phyloP scores from a whole-genome alignment of 2,797 vertebrate species.

The Ctenopoma kingsleyae region DNA sequence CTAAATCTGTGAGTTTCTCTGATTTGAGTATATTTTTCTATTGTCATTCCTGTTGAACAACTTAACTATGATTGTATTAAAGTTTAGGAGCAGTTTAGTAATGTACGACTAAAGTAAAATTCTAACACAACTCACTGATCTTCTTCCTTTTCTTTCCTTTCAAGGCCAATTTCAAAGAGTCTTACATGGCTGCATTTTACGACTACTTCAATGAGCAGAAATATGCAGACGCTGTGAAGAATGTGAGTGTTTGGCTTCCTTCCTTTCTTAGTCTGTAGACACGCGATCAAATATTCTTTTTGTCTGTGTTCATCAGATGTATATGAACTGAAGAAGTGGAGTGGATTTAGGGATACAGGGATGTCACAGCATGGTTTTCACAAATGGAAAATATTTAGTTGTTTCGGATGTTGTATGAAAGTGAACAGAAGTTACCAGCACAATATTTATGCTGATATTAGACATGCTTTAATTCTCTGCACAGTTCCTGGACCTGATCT shows the following conservation, averaged over 20 bases:
- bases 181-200: constrained; percentile 98
- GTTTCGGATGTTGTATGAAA: not conserved
- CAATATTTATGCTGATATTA: constrained; percentile 13
- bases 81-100: not conserved
- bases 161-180: constrained; percentile 98
- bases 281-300: not conserved
- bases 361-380: no score
- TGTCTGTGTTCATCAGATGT: not conserved
- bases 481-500: constrained; percentile 98
- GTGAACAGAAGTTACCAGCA: not conserved
- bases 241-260: constrained; percentile 85
- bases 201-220: constrained; percentile 99
- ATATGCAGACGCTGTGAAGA: constrained; percentile 98
- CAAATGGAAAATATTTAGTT: not conserved
- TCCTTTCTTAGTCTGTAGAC: constrained; percentile 4
- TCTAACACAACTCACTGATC: constrained; percentile 8
- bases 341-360: no score
- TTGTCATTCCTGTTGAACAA: constrained; percentile 3
- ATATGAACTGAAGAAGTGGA: not conserved
- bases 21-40: not conserved
- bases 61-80: constrained; percentile 4
- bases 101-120: not conserved
- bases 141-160: constrained; percentile 52
- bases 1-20: constrained; percentile 92
- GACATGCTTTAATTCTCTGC: constrained; percentile 26